phyloP scores from a whole-genome alignment of 2,888 invertebrate species.

The Phoronis australis region DNA sequence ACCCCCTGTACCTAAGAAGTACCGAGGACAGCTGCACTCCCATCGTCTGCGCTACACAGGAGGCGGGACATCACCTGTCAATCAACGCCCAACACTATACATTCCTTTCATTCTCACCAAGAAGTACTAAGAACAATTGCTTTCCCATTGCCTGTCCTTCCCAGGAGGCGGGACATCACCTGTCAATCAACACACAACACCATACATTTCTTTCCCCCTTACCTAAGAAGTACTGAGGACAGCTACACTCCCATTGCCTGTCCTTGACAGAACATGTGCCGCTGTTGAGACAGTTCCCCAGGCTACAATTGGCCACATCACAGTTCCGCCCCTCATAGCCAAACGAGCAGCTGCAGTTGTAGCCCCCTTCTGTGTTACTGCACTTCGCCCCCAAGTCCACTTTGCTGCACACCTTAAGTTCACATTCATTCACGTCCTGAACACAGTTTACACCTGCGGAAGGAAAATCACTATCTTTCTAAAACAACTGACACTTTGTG shows the following conservation, averaged over 20 bases:
- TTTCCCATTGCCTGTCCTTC: too few relatives aligned
- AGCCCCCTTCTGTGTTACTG: constrained; percentile 15
- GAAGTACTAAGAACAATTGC: too few relatives aligned
- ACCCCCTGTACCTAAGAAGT: too few relatives aligned
- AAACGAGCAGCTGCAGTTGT: constrained; percentile 16
- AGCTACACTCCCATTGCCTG: background rate
- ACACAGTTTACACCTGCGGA: constrained; percentile 8
- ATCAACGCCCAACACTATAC: too few relatives aligned
- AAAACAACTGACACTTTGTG: background rate
- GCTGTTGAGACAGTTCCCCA: constrained; percentile 22
- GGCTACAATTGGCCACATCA: constrained; percentile 27
- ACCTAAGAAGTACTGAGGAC: background rate
- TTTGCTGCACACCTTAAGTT: too few relatives aligned
- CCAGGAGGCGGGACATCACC: too few relatives aligned
- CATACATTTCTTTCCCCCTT: too few relatives aligned
- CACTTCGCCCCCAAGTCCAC: constrained; percentile 26
- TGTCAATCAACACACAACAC: too few relatives aligned
- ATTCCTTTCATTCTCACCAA: too few relatives aligned
- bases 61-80: too few relatives aligned
- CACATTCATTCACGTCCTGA: constrained; percentile 4
- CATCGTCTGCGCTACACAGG: too few relatives aligned
- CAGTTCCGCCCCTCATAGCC: constrained; percentile 66
- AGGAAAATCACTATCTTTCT: background rate
- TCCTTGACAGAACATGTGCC: constrained; percentile 16
- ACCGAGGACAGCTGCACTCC: too few relatives aligned